Conservation (phyloP, 1,140 invertebrate species). For the Metopolophium dirhodum region DNA sequence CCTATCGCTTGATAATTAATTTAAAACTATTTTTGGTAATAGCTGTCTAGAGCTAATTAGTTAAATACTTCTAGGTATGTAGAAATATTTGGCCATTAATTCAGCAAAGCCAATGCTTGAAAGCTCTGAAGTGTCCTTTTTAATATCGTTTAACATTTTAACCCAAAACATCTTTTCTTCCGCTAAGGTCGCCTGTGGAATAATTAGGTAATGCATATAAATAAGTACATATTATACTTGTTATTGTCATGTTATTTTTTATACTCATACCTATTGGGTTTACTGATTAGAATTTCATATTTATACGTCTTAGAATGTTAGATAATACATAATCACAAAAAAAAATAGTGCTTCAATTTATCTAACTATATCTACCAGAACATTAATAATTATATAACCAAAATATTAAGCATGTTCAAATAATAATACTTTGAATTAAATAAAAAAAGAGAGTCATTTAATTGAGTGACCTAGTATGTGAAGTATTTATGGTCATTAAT, state of each 20-base stretch:
- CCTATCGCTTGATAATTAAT: neutral
- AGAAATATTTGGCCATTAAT: conserved; percentile 37
- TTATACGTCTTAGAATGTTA: neutral
- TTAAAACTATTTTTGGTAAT: neutral
- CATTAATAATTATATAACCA: too few relatives aligned
- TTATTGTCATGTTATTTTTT: neutral
- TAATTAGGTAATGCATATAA: neutral
- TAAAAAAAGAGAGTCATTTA: neutral
- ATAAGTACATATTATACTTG: neutral
- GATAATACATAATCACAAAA: neutral
- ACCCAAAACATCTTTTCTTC: conserved; percentile 47
- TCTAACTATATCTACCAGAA: neutral
- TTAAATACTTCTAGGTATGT: neutral
- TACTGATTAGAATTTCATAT: neutral
- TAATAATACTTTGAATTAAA: neutral
- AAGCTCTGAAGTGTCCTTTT: neutral
- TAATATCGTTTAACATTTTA: conserved; percentile 21
- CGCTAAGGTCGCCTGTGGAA: neutral
- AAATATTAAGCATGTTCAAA: neutral
- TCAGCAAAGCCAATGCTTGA: neutral
- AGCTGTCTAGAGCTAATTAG: neutral
- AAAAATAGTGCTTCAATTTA: neutral
- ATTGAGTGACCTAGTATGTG: neutral
- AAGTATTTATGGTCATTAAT: neutral
- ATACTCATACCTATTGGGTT: neutral